Conservation (phyloP, 2,888 invertebrate genomes). For the Morinoia aosen region DNA sequence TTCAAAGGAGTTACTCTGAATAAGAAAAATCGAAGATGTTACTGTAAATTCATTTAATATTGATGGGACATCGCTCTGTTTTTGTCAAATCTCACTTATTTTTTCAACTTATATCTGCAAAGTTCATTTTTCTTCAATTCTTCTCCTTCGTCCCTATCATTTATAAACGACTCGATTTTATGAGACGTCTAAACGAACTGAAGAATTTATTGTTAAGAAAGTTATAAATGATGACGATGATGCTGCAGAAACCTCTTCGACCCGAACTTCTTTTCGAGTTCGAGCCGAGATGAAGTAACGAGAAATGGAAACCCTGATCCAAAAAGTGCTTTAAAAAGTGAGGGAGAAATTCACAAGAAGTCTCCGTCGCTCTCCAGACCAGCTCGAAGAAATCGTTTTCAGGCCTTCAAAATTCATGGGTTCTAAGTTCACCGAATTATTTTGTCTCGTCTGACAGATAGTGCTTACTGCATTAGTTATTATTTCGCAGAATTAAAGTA, state of each 20-base stretch:
- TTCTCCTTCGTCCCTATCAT: neutral
- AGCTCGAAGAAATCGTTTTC: neutral
- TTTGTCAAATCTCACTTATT: neutral
- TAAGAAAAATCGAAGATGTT: neutral
- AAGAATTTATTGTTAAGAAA: slow-evolving; percentile 44
- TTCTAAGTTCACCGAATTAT: neutral
- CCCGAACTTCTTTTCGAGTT: slow-evolving; percentile 1
- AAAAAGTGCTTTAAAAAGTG: neutral
- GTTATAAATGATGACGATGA: slow-evolving; percentile 40
- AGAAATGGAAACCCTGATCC: neutral
- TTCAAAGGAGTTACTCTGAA: neutral
- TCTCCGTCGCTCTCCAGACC: neutral
- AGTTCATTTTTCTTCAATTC: neutral
- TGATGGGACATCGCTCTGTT: neutral
- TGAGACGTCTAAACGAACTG: slow-evolving; percentile 32
- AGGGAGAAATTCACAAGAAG: neutral
- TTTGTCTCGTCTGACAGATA: neutral
- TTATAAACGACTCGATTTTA: slow-evolving; percentile 45
- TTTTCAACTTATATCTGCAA: neutral
- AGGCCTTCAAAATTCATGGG: neutral
- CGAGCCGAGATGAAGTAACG: neutral
- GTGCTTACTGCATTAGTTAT: neutral
- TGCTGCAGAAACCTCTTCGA: neutral
- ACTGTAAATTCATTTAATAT: neutral
- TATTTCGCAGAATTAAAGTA: neutral